phyloP scores from a whole-genome alignment of 2,113 vertebrate species.

The Calidris pygmaea region DNA sequence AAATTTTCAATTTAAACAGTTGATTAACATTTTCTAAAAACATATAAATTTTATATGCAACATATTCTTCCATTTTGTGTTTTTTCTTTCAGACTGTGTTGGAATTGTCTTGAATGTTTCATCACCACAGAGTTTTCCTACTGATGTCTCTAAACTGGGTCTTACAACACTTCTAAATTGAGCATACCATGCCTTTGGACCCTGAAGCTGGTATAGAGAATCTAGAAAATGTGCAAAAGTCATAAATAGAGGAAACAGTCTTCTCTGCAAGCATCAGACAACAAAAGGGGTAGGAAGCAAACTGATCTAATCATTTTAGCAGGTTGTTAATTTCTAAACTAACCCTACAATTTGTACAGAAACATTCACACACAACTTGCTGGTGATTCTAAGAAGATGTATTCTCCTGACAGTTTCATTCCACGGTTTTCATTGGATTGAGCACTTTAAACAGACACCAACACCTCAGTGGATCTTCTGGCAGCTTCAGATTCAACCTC shows the following conservation, averaged over 20 bases:
- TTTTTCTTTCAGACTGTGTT: background rate
- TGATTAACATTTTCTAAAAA: background rate
- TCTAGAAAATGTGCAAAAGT: background rate
- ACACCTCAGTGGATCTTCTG: background rate
- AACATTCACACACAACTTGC: background rate
- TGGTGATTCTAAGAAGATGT: background rate
- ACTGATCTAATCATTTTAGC: background rate
- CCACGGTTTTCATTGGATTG: background rate
- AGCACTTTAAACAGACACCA: background rate
- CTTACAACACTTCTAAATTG: background rate
- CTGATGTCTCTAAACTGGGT: background rate
- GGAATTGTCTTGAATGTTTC: background rate
- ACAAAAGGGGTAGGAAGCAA: background rate
- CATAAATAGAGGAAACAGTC: background rate
- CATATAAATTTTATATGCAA: background rate
- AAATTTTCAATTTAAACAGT: background rate
- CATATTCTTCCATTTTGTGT: background rate
- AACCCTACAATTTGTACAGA: background rate
- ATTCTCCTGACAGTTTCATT: background rate
- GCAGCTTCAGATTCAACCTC: background rate
- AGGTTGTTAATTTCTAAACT: background rate
- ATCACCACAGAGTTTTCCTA: background rate
- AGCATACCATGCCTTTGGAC: rapidly evolving
- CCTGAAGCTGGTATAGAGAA: background rate
- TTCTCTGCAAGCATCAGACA: background rate